These are phyloP conservation scores for Phanerotoma sp. DNA, from an alignment of 2,888 invertebrate species.

Conservation along the genomic window DNA sequence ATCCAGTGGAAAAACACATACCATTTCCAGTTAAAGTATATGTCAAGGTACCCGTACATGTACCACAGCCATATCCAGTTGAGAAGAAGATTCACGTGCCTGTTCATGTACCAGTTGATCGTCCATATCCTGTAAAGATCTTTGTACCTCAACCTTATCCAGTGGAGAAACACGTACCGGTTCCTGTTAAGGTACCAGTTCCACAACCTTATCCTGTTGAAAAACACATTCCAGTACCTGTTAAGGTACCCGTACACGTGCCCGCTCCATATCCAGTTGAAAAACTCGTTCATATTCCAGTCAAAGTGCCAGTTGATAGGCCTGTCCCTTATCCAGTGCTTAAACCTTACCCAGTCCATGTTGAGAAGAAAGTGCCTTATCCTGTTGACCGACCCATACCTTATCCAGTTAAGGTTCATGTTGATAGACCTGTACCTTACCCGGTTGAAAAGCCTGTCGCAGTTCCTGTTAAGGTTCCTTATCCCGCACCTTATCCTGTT, in stretches of 20 bases:
- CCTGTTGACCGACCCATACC: conserved; percentile 67
- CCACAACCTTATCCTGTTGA: conserved; percentile 73
- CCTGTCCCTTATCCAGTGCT: conserved; percentile 72
- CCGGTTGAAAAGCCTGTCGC: conserved; percentile 67
- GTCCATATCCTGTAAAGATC: conserved; percentile 78
- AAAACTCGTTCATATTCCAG: conserved; percentile 71
- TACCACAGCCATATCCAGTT: conserved; percentile 76
- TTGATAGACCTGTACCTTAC: conserved; percentile 48
- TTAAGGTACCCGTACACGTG: conserved; percentile 75
- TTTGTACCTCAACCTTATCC: conserved; percentile 80
- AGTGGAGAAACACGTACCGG: conserved; percentile 73
- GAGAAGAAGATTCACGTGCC: conserved; percentile 76
- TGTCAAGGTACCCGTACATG: conserved; percentile 77
- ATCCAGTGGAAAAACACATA: conserved; percentile 69
- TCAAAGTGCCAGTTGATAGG: conserved; percentile 59
- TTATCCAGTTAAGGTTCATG: conserved; percentile 56
- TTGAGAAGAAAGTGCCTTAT: conserved; percentile 58
- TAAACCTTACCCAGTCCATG: conserved; percentile 71
- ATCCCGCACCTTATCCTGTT: conserved; percentile 71
- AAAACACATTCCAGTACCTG: conserved; percentile 75
- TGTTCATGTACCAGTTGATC: conserved; percentile 70
- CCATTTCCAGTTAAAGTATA: conserved; percentile 76
- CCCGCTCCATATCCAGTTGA: conserved; percentile 75
- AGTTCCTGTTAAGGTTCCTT: conserved; percentile 70
- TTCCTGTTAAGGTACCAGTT: conserved; percentile 74